Base-by-base conservation (phyloP, 2,888 invertebrate genomes). In the Hirudinaria manillensis region DNA sequence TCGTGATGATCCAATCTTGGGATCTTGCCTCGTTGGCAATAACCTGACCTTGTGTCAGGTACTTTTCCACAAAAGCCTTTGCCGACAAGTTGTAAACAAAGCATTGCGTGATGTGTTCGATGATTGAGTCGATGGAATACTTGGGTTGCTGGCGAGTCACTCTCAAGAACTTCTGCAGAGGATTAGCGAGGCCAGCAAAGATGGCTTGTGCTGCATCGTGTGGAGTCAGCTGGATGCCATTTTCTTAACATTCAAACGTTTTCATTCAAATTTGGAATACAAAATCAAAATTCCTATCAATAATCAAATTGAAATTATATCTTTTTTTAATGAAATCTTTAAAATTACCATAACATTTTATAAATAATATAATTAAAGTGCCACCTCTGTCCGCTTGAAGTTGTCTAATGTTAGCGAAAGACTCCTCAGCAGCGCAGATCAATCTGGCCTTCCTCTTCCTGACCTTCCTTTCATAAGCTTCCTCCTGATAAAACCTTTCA, bases 151-250 rank as follows among this genome's bases (percentile, higher is more conserved):
- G 97, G 0, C 97, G 87, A 0, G 98, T 99, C 2, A 96, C 92
- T 16, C 97, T 90, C 76, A 99, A 88, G 86, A 93, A 99, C 86
- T 99, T 98, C 87, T 97, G 97, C 79, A 99, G 87, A 1, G 98
- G 93, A 76, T 96, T 89, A 0, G 97, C 94, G 88, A 99, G 91
- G 10, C 95, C 94, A 1, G 97, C 97, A 84, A 99, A 98, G 75
- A 99, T 94, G 0, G 97, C 94, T 85, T 95, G 94, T 0, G 98
- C 98, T 3, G 98, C 97, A 87, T 97, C 97, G 81, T 93, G 90
- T 0, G 97, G 92, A 83, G 96, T 94, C 88, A 99, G 91, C 0
- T 92, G 91, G 77, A 92, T 89, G 0, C 93, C 91, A 0, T 93
- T 91, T 74, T 83, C 84, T 84, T 81, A 6, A 76, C 13, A 61